Evolutionary conservation across 2,888 invertebrate species (phyloP), one percentile per base, ranked within the genome.

Genomic region (Trissolcus japonicus): DNA sequence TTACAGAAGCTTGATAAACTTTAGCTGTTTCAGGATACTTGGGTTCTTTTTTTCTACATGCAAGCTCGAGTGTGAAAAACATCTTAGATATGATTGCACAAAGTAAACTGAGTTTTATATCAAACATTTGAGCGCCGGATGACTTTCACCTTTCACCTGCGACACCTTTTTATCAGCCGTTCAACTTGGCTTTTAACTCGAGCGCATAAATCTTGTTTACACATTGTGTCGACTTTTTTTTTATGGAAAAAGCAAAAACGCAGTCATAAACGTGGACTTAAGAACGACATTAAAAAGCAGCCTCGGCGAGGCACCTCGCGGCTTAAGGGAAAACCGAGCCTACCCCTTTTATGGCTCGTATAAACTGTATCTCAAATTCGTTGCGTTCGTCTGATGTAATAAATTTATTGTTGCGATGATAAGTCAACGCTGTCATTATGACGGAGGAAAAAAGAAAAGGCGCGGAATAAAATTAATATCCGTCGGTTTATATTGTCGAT

Each of bases 171-270:
- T 53, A 62, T 62, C 61, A 4, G 29, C 14, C 11, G 50, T 51
- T 61, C 19, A 40, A 61, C 29, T 17, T 13, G 46, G 13, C 21
- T n/a, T 53, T 43, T 35, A 55, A 63, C 40, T 63, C 29, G 9
- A 21, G 61, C 19, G 14, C 41, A 55, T 63, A 63, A 63, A 63
- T 63, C 40, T 63, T 63, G 43, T 63, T 55, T 54, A 54, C 65
- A 56, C 65, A 35, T 65, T n/a, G 54, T 25, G 41, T 63, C 46
- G n/a, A 46, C 13, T 56, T 56, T 56, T 50, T 16, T 13, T 35
- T 6, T 46, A 16, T 16, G 16, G 16, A 16, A 46, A 46, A 16
- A 14, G 11, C 7, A 16, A 46, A 19, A 53, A 6, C 17, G 19
- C 41, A 25, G 50, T 21, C 50, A 56, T 69, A 62, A 69, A 62